phyloP scores from a whole-genome alignment of 1,140 invertebrate species.

The Schlechtendalia chinensis region DNA sequence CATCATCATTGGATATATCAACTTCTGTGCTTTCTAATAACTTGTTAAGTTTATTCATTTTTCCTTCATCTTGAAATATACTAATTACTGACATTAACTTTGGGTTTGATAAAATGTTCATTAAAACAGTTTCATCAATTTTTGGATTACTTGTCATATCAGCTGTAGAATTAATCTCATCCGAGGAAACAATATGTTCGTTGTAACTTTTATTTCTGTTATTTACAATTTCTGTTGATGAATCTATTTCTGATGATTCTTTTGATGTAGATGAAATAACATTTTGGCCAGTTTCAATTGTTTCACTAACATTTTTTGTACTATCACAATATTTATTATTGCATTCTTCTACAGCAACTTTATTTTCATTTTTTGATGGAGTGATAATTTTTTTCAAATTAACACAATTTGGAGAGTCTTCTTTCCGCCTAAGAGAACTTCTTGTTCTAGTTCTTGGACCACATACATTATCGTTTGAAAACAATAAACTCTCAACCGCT shows the following conservation, averaged over 20 bases:
- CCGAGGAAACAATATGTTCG: slow-evolving; percentile 21
- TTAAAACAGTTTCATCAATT: background rate
- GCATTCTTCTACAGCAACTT: background rate
- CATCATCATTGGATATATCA: background rate
- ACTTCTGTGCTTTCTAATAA: background rate
- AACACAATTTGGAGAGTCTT: background rate
- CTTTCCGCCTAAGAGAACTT: background rate
- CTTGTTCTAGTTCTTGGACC: slow-evolving; percentile 35
- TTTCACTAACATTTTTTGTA: background rate
- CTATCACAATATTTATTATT: background rate
- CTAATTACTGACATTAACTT: background rate
- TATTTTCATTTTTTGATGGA: background rate
- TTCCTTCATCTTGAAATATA: background rate
- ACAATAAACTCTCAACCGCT: background rate
- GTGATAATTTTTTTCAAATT: background rate
- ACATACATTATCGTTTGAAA: background rate
- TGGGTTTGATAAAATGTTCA: background rate
- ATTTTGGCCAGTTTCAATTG: background rate
- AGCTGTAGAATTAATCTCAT: slow-evolving; percentile 28
- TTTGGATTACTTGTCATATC: background rate
- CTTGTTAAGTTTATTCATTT: background rate
- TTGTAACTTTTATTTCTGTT: background rate
- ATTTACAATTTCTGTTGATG: background rate
- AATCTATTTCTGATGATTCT: background rate
- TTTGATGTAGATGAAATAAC: slow-evolving; percentile 34